phyloP scores from a whole-genome alignment of 2,113 vertebrate genomes.

The Otocyon megalotis region DNA sequence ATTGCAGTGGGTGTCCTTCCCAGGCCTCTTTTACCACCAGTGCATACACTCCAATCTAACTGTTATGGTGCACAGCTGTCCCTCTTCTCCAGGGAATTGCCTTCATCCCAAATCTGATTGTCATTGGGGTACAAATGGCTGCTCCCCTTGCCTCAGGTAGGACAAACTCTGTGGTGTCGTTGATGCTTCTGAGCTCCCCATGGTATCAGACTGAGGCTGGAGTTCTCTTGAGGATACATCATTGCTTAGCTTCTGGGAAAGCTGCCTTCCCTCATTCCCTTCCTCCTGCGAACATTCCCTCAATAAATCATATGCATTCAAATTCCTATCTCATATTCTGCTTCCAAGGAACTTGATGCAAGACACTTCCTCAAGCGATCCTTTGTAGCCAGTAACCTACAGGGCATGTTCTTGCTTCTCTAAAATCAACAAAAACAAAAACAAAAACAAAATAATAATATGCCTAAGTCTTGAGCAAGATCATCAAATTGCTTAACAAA shows the following conservation, averaged over 20 bases:
- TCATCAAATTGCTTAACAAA: constrained; percentile 30
- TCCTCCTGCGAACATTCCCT: background rate
- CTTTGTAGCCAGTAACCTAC: background rate
- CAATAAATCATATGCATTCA: background rate
- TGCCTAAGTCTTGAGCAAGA: background rate
- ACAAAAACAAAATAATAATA: background rate
- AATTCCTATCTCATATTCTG: background rate
- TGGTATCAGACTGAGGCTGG: background rate
- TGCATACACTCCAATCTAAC: background rate
- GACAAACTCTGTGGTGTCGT: background rate
- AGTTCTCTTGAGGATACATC: background rate
- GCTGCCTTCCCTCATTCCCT: background rate
- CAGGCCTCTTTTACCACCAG: background rate
- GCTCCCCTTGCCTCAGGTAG: background rate
- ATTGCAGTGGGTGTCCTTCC: background rate
- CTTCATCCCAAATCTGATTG: background rate
- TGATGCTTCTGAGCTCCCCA: background rate
- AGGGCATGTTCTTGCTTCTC: background rate
- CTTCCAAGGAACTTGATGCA: background rate
- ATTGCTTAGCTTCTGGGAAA: background rate
- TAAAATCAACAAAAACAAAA: background rate
- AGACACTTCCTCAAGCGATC: background rate
- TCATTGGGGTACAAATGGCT: background rate
- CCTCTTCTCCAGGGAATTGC: background rate
- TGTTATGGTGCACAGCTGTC: background rate